These are phyloP conservation scores for Emydoidea blandingii DNA, from an alignment of 2,797 vertebrate genomes.

Conservation along the genomic window DNA sequence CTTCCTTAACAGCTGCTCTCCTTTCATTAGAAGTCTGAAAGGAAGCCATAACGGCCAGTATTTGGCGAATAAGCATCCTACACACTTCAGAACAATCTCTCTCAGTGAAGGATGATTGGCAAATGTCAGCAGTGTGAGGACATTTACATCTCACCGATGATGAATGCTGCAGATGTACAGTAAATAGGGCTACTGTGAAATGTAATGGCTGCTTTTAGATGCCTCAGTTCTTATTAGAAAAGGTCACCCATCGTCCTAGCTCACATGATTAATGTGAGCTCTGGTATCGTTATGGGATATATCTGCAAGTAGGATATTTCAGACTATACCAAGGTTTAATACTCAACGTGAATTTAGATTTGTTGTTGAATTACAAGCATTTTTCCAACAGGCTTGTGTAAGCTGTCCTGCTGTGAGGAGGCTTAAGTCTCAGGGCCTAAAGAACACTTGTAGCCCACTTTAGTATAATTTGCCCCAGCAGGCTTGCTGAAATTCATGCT, in stretches of 20 bases:
- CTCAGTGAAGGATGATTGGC: slow-evolving; percentile 69
- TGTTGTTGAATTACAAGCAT: slow-evolving; percentile 59
- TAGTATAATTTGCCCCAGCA: slow-evolving; percentile 60
- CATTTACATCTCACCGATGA: slow-evolving; percentile 58
- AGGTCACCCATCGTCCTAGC: slow-evolving; percentile 79
- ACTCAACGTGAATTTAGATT: slow-evolving; percentile 71
- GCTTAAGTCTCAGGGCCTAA: slow-evolving; percentile 51
- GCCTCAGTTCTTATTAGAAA: slow-evolving; percentile 79
- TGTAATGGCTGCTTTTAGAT: slow-evolving; percentile 76
- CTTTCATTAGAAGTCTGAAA: slow-evolving; percentile 72
- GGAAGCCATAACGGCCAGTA: slow-evolving; percentile 53
- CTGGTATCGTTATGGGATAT: slow-evolving; percentile 72
- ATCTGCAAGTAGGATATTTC: slow-evolving; percentile 70
- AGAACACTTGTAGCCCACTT: slow-evolving; percentile 65
- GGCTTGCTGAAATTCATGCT: slow-evolving; percentile 74
- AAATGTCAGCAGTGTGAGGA: slow-evolving; percentile 60
- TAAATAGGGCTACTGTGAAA: slow-evolving; percentile 67
- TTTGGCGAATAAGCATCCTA: slow-evolving; percentile 45
- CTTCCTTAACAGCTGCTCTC: slow-evolving; percentile 74
- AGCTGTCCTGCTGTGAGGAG: slow-evolving; percentile 50
- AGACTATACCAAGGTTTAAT: slow-evolving; percentile 64
- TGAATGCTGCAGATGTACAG: slow-evolving; percentile 72
- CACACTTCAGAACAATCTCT: slow-evolving; percentile 57
- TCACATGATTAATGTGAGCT: slow-evolving; percentile 76
- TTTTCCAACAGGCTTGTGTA: slow-evolving; percentile 60